Evolutionary conservation across 2,113 vertebrate genomes (phyloP).

Genomic region (Cochlearius cochlearius): DNA sequence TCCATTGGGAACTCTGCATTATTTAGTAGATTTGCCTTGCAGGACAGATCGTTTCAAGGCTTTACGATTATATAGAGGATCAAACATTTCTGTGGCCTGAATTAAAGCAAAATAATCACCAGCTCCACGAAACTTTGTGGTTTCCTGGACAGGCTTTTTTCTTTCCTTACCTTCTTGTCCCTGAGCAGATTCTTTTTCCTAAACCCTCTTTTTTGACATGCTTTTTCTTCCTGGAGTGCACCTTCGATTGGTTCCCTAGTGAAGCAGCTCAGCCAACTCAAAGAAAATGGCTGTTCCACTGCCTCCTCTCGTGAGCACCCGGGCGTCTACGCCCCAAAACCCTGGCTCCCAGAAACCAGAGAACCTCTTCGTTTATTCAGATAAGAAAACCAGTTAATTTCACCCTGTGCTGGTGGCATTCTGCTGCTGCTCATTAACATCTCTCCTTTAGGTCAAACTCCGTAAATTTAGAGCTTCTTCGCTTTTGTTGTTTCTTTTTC

Average conservation of each 20-base stretch:
- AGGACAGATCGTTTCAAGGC: constrained; percentile 39
- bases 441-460: neutral
- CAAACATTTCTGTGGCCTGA: constrained; percentile 43
- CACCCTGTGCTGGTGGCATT: neutral
- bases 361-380: neutral
- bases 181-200: neutral
- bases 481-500: neutral
- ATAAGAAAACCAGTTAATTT: neutral
- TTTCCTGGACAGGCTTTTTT: neutral
- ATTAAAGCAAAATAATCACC: constrained; percentile 31
- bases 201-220: neutral
- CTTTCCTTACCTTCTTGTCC: neutral
- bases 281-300: neutral
- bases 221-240: neutral
- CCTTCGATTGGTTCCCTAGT: neutral
- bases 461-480: neutral
- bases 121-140: neutral
- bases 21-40: constrained; percentile 61
- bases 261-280: neutral
- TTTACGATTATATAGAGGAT: constrained; percentile 13
- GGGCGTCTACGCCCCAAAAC: neutral
- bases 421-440: neutral
- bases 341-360: neutral
- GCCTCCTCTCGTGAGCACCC: neutral
- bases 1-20: constrained; percentile 43